Base-by-base conservation (phyloP, 2,888 invertebrate species). In the Suillia variegata region DNA sequence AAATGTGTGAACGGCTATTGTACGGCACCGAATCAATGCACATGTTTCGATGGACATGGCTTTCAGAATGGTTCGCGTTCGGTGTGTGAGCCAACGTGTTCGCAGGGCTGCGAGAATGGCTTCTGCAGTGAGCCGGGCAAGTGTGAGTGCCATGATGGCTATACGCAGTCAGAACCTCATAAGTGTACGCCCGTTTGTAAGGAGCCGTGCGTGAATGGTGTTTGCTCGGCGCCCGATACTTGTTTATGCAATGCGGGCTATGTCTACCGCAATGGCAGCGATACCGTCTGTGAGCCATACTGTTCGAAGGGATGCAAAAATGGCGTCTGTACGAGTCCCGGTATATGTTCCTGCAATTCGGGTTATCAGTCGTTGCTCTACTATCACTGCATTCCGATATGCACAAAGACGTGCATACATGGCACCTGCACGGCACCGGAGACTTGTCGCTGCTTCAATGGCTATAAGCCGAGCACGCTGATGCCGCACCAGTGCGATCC, bases 1-100 rank as follows among this genome's bases (percentile, higher is more conserved):
- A 83, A 83, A 1, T 87, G 86, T 67, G 66, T 83, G 1, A 85
- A 85, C 61, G 84, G 83, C 1, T 78, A 77, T 20, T 86, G 86
- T 61, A 77, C 80, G 2, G 82, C 80, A 0, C 79, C 79, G 1
- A 73, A 80, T 56, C 74, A 74, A 5, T 82, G 82, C 49, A 70
- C 71, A 0, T 82, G 82, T 63, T 62, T 70, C 8, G 69, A 71
- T 12, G 80, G 78, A 0, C 78, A 76, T 38, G 75, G 67, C 8
- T 75, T 71, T 18, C 70, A 67, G 12, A 77, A 77, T 18, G 70
- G 67, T 3, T 74, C 78, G 12, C 71, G 73, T 5, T 65, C 70
- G 2, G 60, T 70, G n/a, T 81, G 81, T 60, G 76, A 74, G 47
- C 81, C 81, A 12, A 76, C 75, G 2, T 81, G 81, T 24, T 56